A percentile compares a stretch with the other conserved stretches of the same genome.
Evolutionary conservation across 2,113 vertebrate genomes (phyloP).

Genomic region (Tauraco erythrolophus): DNA sequence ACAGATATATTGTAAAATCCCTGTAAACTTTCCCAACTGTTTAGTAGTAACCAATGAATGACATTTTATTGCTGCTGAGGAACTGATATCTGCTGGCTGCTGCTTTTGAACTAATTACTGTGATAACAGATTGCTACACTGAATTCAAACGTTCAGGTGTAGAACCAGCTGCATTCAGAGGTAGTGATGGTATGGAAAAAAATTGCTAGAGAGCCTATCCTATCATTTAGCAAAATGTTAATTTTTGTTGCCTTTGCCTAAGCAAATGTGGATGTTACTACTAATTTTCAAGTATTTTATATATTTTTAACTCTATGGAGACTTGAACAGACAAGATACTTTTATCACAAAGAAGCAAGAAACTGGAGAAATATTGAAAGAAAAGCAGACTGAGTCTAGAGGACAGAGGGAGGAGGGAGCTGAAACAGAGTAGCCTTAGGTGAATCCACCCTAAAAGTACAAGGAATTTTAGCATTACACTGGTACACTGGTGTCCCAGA

Average conservation of each 20-base stretch:
- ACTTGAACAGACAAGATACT: background rate
- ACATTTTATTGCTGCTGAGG: background rate
- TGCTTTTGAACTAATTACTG: background rate
- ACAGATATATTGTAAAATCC: background rate
- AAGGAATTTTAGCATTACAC: background rate
- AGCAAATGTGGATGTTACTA: background rate
- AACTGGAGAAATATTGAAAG: background rate
- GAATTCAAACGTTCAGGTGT: background rate
- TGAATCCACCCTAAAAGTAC: background rate
- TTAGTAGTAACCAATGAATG: background rate
- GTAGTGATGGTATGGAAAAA: background rate
- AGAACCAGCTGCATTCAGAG: background rate
- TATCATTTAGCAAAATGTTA: background rate
- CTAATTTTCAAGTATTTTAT: background rate
- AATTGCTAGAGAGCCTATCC: background rate
- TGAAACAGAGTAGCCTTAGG: background rate
- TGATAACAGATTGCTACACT: background rate
- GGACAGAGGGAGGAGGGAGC: background rate
- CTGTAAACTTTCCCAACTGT: background rate
- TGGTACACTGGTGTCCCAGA: background rate
- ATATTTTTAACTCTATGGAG: background rate
- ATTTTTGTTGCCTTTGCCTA: background rate
- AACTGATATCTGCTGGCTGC: background rate
- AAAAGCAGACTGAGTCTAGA: background rate
- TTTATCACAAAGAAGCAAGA: background rate